phyloP scores from a whole-genome alignment of 1,140 invertebrate genomes.

The Drosophila prosaltans region DNA sequence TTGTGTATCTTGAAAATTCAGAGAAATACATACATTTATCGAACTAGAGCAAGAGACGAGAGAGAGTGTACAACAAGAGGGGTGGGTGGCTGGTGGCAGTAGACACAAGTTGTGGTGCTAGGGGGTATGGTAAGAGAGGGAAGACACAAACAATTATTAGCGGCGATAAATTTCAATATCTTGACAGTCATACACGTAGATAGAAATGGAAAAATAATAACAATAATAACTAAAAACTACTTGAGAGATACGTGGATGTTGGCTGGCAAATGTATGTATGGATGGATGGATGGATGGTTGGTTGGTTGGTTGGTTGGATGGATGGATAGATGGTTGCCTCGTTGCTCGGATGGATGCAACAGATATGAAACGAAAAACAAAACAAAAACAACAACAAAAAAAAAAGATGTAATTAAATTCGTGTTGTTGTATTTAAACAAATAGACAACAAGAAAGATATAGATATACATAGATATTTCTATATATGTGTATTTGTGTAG shows the following conservation, averaged over 20 bases:
- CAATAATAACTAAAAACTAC: constrained; percentile 76
- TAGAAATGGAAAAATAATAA: constrained; percentile 78
- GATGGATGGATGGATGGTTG: constrained; percentile 36
- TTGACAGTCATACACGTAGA: constrained; percentile 54
- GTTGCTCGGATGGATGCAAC: constrained; percentile 50
- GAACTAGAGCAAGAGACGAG: constrained; percentile 52
- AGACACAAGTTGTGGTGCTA: too few relatives aligned
- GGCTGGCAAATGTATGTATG: constrained; percentile 7
- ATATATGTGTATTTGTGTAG: constrained; percentile 11
- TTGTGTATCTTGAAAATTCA: constrained; percentile 49
- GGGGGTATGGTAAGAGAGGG: background rate
- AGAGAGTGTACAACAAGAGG: too few relatives aligned
- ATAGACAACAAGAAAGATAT: constrained; percentile 35
- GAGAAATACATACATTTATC: constrained; percentile 60
- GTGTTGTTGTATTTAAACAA: constrained; percentile 45
- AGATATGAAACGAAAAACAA: constrained; percentile 60
- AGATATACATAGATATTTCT: constrained; percentile 39
- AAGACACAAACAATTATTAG: constrained; percentile 63
- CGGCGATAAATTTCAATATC: constrained; percentile 79
- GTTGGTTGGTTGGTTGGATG: constrained; percentile 29
- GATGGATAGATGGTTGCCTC: constrained; percentile 27
- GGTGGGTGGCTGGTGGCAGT: too few relatives aligned
- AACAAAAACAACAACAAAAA: constrained; percentile 46
- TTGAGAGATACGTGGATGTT: constrained; percentile 21
- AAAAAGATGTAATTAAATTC: constrained; percentile 75